These are phyloP conservation scores for Ametastegia equiseti DNA, from an alignment of 2,888 invertebrate genomes.

Conservation along the genomic window DNA sequence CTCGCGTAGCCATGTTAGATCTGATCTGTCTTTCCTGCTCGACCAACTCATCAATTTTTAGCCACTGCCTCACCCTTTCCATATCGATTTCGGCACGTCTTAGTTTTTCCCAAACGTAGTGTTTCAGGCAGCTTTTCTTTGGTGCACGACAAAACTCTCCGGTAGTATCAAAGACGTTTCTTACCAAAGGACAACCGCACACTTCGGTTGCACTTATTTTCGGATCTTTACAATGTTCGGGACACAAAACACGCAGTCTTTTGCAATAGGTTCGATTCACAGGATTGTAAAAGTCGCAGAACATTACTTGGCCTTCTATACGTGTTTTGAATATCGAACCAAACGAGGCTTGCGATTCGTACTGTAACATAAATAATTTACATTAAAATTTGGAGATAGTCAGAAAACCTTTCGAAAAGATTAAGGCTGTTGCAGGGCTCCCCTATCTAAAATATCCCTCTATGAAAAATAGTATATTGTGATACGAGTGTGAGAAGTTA, in stretches of 20 bases:
- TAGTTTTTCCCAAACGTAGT: conserved; percentile 97
- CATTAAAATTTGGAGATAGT: conserved; percentile 38
- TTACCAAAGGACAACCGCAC: conserved; percentile 95
- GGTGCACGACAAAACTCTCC: conserved; percentile 93
- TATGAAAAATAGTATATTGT: too few species aligned
- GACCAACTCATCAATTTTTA: conserved; percentile 94
- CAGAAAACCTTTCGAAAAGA: not conserved
- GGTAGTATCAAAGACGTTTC: conserved; percentile 89
- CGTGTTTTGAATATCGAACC: conserved; percentile 96
- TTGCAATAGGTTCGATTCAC: conserved; percentile 96
- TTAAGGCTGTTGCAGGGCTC: too few species aligned
- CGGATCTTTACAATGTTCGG: conserved; percentile 97
- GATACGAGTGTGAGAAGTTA: too few species aligned
- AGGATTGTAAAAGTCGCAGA: conserved; percentile 97
- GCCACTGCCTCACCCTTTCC: conserved; percentile 94
- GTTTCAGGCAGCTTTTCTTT: conserved; percentile 93
- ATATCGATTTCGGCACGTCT: conserved; percentile 96
- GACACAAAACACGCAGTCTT: conserved; percentile 94
- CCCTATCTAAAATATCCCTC: too few species aligned
- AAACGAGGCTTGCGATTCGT: conserved; percentile 97
- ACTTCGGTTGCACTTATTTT: conserved; percentile 92
- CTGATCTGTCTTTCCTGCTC: conserved; percentile 95
- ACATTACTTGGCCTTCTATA: conserved; percentile 97
- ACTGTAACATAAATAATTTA: conserved; percentile 76
- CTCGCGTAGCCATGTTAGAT: conserved; percentile 85